Base-by-base conservation (phyloP, 2,113 vertebrate species). In the Melanerpes formicivorus region DNA sequence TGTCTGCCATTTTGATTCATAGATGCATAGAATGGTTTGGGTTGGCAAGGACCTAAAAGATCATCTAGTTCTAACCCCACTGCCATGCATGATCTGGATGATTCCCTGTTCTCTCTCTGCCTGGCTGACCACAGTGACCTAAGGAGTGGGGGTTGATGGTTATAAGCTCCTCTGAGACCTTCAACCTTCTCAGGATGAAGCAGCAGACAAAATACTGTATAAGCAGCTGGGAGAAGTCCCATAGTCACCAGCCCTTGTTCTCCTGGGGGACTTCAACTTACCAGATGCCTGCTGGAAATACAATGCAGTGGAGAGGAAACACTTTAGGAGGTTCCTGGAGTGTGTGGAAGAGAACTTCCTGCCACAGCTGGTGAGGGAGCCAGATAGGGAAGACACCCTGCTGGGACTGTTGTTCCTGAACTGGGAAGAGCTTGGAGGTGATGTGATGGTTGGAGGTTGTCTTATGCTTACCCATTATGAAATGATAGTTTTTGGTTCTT, bases 101-200 rank as follows among this genome's bases (percentile, higher is more conserved):
- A 32, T 21, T 82, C 25, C 8, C 5, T 82, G 1, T 65, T 52
- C 11, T 74, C 16, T 60, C 32, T 52, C 42, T 14, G 6, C 8
- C 26, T 8, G 3, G 19, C 52, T 79, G 58, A 85, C 48, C 67
- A 18, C 30, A 62, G 34, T 42, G 52, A 21, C 27, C 32, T 34
- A n/a, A 75, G 23, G 27, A 6, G 17, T 9, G 22, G 23, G 11
- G 6, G 3, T 1, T 11, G 1, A 2, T 42, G n/a, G 27, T 5
- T 30, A 42, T 27, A 42, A n/a, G 55, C 30, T 55, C 23, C 48
- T 85, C 37, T 32, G 14, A 34, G 56, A 11, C 40, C 70, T n/a
- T 4, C 56, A 26, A 19, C 58, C 21, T 71, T 75, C 54, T 18
- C 27, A 40, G 50, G 16, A 65, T 81, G n/a, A 42, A 72, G 44